Conservation (phyloP, 2,797 vertebrate species). For the Strix occidentalis region DNA sequence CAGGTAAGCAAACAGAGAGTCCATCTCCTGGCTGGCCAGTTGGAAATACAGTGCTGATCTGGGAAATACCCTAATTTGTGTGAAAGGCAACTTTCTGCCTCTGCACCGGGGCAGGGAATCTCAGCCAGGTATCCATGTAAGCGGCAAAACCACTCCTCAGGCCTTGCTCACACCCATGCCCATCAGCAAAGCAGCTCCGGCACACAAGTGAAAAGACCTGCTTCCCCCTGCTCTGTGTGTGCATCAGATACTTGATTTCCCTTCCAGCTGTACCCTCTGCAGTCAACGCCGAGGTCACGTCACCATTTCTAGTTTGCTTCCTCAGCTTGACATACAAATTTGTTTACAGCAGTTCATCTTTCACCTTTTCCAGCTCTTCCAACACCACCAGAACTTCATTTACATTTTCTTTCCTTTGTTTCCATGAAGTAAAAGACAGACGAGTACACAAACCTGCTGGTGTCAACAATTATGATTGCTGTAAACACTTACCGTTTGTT, state of each 20-base stretch:
- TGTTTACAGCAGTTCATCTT: neutral
- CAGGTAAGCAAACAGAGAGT: rapidly evolving
- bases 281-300: rapidly evolving
- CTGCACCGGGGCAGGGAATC: neutral
- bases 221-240: neutral
- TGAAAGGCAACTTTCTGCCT: neutral
- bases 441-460: neutral
- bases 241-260: rapidly evolving
- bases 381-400: neutral
- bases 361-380: neutral
- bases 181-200: neutral
- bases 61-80: neutral
- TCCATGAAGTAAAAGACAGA: neutral
- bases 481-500: neutral
- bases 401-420: neutral
- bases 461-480: neutral
- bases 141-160: rapidly evolving
- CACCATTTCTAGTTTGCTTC: neutral
- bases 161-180: rapidly evolving
- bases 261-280: rapidly evolving
- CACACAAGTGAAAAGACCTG: rapidly evolving
- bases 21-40: neutral
- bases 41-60: rapidly evolving
- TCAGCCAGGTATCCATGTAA: too few relatives aligned
- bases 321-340: neutral